Evolutionary conservation across 1,140 invertebrate genomes (phyloP).

Genomic region (Diabrotica virgifera): DNA sequence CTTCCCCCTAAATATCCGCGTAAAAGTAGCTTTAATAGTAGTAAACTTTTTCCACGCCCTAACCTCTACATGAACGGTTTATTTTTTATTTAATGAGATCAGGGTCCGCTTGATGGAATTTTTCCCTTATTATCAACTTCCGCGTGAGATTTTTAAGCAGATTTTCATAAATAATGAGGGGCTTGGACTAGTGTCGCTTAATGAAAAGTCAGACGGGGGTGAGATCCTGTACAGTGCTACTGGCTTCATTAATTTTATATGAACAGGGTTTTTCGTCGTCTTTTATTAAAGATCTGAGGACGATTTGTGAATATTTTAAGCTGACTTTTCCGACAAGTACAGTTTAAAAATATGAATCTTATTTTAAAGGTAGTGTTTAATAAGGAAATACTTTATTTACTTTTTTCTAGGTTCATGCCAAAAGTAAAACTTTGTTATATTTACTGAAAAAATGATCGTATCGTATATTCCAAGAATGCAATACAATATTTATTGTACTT

Average conservation of each 20-base stretch:
- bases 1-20: not conserved
- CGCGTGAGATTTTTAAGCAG: conserved; percentile 9
- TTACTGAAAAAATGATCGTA: no score
- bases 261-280: not conserved
- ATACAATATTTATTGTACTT: no score
- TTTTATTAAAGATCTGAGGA: no score
- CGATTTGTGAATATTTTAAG: no score
- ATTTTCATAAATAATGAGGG: conserved; percentile 16
- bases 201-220: conserved; percentile 8
- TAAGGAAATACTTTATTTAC: no score
- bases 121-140: conserved; percentile 10
- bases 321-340: no score
- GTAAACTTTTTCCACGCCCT: not conserved
- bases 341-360: no score
- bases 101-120: not conserved
- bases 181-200: conserved; percentile 5
- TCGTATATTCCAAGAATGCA: no score
- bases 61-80: conserved; percentile 8
- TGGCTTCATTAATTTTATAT: conserved; percentile 12
- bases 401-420: no score
- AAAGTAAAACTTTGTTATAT: no score
- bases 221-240: not conserved
- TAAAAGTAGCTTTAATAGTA: not conserved
- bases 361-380: no score
- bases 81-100: conserved; percentile 13